Base-by-base conservation (phyloP, 2,113 vertebrate species). In the Pseudopipra pipra region DNA sequence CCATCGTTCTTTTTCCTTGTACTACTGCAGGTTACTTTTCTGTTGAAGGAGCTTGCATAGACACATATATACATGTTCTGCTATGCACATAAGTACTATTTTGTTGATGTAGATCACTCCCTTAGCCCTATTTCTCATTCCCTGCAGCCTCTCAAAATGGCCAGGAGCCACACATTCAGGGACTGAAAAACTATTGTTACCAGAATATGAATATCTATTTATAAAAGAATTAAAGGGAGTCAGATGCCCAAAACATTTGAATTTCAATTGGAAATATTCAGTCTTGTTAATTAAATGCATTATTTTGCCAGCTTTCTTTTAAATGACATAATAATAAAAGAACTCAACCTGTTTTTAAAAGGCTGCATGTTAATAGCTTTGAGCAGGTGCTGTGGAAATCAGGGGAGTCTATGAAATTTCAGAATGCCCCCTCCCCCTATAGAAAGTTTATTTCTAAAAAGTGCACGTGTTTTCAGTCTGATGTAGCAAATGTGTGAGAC, bases 281-380 rank as follows among this genome's bases (percentile, higher is more conserved):
- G 58, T 28, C 68, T 74, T 73, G 54, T 61, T 94, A 93, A 73
- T 28, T 14, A 62, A 93, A 56, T 46, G 41, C 52, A 72, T 39
- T 90, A 55, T 80, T 94, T 96, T 92, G 79, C 82, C 88, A 93
- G 67, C 44, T 94, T 95, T 87, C 75, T 90, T 90, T 79, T 73
- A 92, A 86, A 70, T 73, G 63, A 86, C 75, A 76, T 92, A 25
- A 85, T 73, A 59, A 85, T 95, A 93, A 87, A 94, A 85, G 62
- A 90, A 73, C 77, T 93, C 77, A 87, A 94, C 92, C 88, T 90
- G 88, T 80, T 96, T 95, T 92, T 54, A 72, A 82, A 88, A 79
- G 67, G 20, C 55, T 91, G 82, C 75, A 85, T 82, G 66, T 85
- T 96, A 94, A 93, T 90, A 92, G 58, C 58, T 88, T 90, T 41